Conservation (phyloP, 2,797 vertebrate species). For the Enteromius argenteus region DNA sequence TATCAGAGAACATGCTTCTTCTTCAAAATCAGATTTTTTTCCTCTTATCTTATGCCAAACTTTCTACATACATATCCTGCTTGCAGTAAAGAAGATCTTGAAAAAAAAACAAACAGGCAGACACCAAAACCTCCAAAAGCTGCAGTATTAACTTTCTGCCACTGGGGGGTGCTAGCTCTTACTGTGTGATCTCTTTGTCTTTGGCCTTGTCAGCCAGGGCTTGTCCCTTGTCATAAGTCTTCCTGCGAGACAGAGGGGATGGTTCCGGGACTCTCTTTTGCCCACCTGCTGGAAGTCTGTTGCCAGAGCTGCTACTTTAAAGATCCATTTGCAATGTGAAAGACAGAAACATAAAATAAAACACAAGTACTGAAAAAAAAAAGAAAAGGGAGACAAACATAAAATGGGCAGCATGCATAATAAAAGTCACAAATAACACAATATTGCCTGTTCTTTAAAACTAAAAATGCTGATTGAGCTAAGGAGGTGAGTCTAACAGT, state of each 20-base stretch:
- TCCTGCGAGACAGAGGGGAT: conserved; percentile 91
- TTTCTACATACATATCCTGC: conserved; percentile 34
- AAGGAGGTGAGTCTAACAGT: background rate
- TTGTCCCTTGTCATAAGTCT: conserved; percentile 88
- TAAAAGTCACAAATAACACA: background rate
- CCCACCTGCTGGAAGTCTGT: conserved; percentile 79
- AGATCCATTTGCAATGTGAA: conserved; percentile 64
- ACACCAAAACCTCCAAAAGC: conserved; percentile 35
- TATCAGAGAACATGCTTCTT: conserved; percentile 65
- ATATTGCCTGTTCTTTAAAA: conserved; percentile 48
- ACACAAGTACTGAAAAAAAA: conserved; percentile 51
- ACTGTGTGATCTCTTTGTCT: conserved; percentile 94
- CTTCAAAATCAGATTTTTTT: conserved; percentile 30
- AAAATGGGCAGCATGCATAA: conserved; percentile 50
- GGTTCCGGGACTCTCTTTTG: conserved; percentile 90
- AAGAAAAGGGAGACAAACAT: conserved; percentile 37
- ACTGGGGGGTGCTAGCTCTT: conserved; percentile 76
- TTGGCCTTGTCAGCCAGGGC: conserved; percentile 85
- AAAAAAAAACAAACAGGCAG: conserved; percentile 44
- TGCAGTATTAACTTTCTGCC: conserved; percentile 49
- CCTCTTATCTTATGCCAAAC: background rate
- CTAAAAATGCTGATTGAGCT: background rate
- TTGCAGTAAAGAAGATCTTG: background rate
- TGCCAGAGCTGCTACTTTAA: conserved; percentile 79
- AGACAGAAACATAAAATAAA: conserved; percentile 62